Percentiles rank a stretch among this genome's conserved stretches.
Conservation (phyloP, 2,797 vertebrate genomes). For the Propithecus deckenii region DNA sequence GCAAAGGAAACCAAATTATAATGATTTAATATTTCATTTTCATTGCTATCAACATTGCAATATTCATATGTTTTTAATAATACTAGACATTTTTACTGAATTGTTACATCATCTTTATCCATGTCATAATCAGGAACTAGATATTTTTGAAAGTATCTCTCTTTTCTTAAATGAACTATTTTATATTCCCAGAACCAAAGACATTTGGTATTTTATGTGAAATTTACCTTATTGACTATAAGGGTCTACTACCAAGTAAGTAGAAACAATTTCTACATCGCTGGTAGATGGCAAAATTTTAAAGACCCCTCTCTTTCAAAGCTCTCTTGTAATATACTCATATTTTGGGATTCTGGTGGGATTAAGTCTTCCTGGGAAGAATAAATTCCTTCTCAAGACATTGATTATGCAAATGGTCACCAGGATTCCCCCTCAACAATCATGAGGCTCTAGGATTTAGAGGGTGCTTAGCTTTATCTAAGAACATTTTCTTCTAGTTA, state of each 20-base stretch:
- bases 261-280: not conserved
- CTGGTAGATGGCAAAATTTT: not conserved
- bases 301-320: not conserved
- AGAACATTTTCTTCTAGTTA: not conserved
- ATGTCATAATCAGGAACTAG: not conserved
- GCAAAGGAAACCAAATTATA: not conserved
- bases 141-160: not conserved
- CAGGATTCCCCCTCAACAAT: not conserved
- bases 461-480: not conserved
- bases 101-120: not conserved
- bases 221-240: not conserved
- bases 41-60: not conserved
- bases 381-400: conserved; percentile 1
- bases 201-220: not conserved
- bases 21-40: conserved; percentile 9
- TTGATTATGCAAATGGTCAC: not conserved
- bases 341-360: not conserved
- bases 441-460: not conserved
- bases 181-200: not conserved
- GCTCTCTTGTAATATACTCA: not conserved
- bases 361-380: not conserved
- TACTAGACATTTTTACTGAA: not conserved
- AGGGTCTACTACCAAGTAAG: not conserved
- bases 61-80: not conserved
- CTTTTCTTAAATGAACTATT: not conserved